phyloP scores from a whole-genome alignment of 2,113 vertebrate genomes.

The Coracopsis vasa region DNA sequence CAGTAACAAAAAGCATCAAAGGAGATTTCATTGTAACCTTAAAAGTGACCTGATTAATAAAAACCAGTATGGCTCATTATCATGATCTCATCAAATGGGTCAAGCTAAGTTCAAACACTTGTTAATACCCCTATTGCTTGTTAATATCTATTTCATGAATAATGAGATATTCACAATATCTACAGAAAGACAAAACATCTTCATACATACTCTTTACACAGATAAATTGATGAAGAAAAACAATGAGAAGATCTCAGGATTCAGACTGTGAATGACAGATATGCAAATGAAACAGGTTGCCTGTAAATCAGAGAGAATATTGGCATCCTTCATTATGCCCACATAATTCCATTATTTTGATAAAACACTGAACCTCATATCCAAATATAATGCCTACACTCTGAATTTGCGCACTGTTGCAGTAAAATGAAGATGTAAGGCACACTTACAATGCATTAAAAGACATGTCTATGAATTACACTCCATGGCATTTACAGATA shows the following conservation, averaged over 20 bases:
- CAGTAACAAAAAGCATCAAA: not conserved
- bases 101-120: constrained; percentile 24
- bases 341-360: not conserved
- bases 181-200: constrained; percentile 46
- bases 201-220: constrained; percentile 42
- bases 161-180: constrained; percentile 44
- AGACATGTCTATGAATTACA: not conserved
- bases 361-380: not conserved
- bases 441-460: not conserved
- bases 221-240: constrained; percentile 46
- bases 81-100: constrained; percentile 13
- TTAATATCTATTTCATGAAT: constrained; percentile 19
- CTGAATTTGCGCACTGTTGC: not conserved
- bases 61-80: not conserved
- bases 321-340: constrained; percentile 29
- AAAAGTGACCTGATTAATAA: not conserved
- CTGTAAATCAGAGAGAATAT: constrained; percentile 19
- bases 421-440: constrained; percentile 4
- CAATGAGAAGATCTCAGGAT: constrained; percentile 42
- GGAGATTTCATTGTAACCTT: not conserved
- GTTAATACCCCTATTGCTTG: constrained; percentile 17
- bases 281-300: constrained; percentile 32
- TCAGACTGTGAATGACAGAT: constrained; percentile 58
- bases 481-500: constrained; percentile 1
- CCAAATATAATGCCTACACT: not conserved